Base-by-base conservation (phyloP, 2,888 invertebrate genomes). In the Alsophila aescularia region DNA sequence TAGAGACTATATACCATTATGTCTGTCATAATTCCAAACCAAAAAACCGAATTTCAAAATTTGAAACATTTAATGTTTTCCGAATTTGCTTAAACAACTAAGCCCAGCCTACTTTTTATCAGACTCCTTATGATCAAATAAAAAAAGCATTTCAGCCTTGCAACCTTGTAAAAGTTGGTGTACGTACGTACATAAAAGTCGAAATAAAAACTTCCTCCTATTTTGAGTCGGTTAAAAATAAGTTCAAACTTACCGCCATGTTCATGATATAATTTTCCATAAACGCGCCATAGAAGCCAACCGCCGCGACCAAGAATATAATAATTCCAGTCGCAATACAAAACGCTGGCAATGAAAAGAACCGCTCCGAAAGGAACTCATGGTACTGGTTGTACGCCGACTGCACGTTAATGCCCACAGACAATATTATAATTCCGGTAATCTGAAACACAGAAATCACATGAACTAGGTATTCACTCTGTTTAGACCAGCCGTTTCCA, bases 261-360 rank as follows among this genome's bases (percentile, higher is more conserved):
- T 95, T 94, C 93, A 97, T 94, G 74, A 95, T 94, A 78, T 97
- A 95, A 84, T 95, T 97, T 81, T 97, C 97, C 74, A 94, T 95
- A 66, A 95, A 93, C 0, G 98, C 97, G 36, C 98, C 98, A 87
- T 96, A 97, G 87, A 97, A 98, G 54, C 97, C 98, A 71, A 97
- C 95, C 83, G 96, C 96, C 0, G 97, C 94, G 42, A 97, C 95
- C 62, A 96, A 79, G 79, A 97, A 95, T 70, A 96, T 94, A 64
- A 96, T 92, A 84, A 75, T 80, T 9, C 96, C 96, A 21, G 96
- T 93, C 1, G 95, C 93, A 59, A 96, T 95, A 45, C 96, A 91
- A 53, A 95, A 92, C 8, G 95, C 92, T 6, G 96, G 96, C 18
- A 96, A 94, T 0, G 96, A 95, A 75, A 95, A 94, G 82, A 95